Evolutionary conservation across 2,113 vertebrate genomes (phyloP), one percentile per base, ranked within the genome.

Genomic region (Edolisoma coerulescens): DNA sequence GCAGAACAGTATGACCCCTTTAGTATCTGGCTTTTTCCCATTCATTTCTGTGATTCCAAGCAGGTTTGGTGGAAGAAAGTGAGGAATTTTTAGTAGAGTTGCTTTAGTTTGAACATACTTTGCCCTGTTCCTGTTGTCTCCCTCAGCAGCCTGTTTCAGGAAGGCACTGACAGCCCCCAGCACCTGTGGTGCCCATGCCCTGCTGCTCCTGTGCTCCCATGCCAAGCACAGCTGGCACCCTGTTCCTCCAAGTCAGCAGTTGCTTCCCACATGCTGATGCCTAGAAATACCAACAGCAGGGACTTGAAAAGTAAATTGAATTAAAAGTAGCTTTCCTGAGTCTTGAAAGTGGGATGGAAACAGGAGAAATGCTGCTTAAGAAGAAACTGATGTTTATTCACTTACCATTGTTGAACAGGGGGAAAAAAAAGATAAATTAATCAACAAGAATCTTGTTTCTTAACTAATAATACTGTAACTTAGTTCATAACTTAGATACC

Each of bases 91-190:
- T 21, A n/a, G 44, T 9, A n/a, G n/a, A 80, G 4, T 3, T 24
- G 2, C 33, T 83, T 45, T 37, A 26, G 19, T 78, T 74, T 59
- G 47, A 54, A 50, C 42, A 28, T 5, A 11, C 21, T 15, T 41
- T 49, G 27, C 5, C 15, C 23, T 32, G 32, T 27, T 73, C 20
- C 15, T 1, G 0, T 2, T n/a, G 10, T 17, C 6, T 59, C 32
- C 45, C 1, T 1, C 64, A 57, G 27, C 1, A 3, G 20, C 54
- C 44, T 35, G 11, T 64, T 50, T 49, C 37, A 54, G n/a, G 50
- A 27, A 84, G 63, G n/a, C 21, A 21, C 56, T 41, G 47, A 47
- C 1, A 5, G 16, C 50, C 30, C 19, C 16, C 1, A 3, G 32
- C 7, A 18, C 10, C 42, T 10, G 21, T 16, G 21, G 32, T 78